These are phyloP conservation scores for Stictonetta naevosa DNA, from an alignment of 2,113 vertebrate species.

Conservation along the genomic window DNA sequence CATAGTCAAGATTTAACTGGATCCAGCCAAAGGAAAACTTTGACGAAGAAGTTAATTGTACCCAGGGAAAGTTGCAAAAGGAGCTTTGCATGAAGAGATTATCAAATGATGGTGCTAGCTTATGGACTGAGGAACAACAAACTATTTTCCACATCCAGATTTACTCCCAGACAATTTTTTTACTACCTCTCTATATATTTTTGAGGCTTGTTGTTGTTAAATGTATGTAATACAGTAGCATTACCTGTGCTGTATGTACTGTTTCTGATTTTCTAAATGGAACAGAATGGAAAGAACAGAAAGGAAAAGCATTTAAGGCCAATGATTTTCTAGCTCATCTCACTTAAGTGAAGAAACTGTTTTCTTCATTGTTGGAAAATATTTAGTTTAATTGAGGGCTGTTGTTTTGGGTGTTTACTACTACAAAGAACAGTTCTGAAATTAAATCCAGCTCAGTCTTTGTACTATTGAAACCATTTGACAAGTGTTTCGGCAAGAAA, in stretches of 20 bases:
- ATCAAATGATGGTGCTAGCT: background rate
- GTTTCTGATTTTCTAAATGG: background rate
- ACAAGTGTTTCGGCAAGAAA: background rate
- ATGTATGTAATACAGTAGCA: background rate
- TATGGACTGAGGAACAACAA: background rate
- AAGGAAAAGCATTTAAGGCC: background rate
- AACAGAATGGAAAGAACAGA: background rate
- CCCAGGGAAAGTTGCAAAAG: background rate
- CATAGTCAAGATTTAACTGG: background rate
- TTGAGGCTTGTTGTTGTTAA: background rate
- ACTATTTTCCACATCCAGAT: background rate
- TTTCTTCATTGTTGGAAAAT: background rate
- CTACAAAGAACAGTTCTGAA: background rate
- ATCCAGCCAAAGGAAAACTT: background rate
- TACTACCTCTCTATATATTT: background rate
- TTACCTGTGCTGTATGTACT: fast-evolving
- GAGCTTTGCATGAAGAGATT: background rate
- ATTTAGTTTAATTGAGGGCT: background rate
- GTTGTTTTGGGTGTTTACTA: background rate
- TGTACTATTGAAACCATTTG: background rate
- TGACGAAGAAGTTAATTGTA: background rate
- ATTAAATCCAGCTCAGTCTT: background rate
- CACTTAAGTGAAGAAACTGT: background rate
- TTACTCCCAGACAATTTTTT: background rate
- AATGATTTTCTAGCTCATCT: background rate